Conservation (phyloP, 2,888 invertebrate genomes). For the Acronicta leporina region DNA sequence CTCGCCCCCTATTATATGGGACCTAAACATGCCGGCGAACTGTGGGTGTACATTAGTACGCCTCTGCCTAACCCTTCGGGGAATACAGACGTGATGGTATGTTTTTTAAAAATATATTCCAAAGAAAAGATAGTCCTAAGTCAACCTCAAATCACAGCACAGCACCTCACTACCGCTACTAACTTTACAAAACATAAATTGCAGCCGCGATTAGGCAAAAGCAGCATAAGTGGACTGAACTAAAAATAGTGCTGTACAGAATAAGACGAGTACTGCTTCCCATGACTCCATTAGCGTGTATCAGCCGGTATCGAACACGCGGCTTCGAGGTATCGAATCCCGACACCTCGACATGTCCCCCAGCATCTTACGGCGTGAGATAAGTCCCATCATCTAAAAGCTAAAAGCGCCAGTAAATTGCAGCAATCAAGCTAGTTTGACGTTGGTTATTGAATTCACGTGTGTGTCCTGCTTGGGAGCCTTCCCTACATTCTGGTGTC, state of each 20-base stretch:
- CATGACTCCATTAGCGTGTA: conserved; percentile 83
- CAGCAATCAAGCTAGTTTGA: conserved; percentile 57
- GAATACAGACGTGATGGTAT: too few species aligned
- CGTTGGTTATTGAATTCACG: conserved; percentile 49
- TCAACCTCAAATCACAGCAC: not conserved
- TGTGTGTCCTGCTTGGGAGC: conserved; percentile 33
- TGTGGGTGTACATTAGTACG: too few species aligned
- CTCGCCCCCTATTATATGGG: too few species aligned
- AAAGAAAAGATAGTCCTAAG: not conserved
- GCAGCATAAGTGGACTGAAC: conserved; percentile 12
- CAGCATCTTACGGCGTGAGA: conserved; percentile 70
- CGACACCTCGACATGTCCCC: conserved; percentile 74
- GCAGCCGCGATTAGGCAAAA: conserved; percentile 27
- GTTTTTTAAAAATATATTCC: too few species aligned
- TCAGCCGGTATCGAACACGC: conserved; percentile 71
- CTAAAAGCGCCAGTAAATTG: conserved; percentile 77
- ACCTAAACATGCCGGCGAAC: too few species aligned
- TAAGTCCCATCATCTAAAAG: conserved; percentile 74
- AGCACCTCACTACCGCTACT: conserved; percentile 10
- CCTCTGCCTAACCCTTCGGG: too few species aligned
- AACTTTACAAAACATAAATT: conserved; percentile 40
- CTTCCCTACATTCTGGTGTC: conserved; percentile 2
- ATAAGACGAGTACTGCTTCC: conserved; percentile 61
- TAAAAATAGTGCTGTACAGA: conserved; percentile 40
- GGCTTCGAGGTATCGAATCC: conserved; percentile 64